These are phyloP conservation scores for Hozukius guyotensis DNA, from an alignment of 2,797 vertebrate genomes.

Conservation along the genomic window DNA sequence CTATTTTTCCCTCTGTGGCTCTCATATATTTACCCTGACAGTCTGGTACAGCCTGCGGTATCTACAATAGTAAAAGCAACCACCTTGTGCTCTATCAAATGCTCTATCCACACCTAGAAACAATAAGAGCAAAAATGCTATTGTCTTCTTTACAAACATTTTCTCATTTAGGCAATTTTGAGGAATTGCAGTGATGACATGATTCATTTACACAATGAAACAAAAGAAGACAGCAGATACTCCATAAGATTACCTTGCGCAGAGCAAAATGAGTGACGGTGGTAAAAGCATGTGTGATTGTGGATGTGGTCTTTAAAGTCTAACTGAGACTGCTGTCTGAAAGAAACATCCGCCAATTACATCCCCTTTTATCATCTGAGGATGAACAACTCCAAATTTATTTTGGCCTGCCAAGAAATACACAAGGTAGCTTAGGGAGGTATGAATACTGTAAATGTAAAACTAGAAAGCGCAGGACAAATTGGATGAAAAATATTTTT, in stretches of 20 bases:
- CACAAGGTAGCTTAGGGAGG: background rate
- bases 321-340: conserved; percentile 37
- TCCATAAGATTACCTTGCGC: conserved; percentile 29
- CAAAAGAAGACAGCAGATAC: conserved; percentile 46
- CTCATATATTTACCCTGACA: conserved; percentile 20
- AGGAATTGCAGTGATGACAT: conserved; percentile 6
- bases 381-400: conserved; percentile 6
- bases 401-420: background rate
- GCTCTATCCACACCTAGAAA: background rate
- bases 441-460: background rate
- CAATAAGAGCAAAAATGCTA: background rate
- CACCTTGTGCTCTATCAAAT: background rate
- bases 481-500: background rate
- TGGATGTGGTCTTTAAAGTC: conserved; percentile 31
- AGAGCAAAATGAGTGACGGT: conserved; percentile 9
- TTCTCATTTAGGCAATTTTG: conserved; percentile 8
- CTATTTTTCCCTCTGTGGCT: conserved; percentile 25
- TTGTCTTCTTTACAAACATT: conserved; percentile 4
- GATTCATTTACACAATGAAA: conserved; percentile 53
- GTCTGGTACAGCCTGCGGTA: background rate
- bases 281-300: conserved; percentile 23
- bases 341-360: conserved; percentile 21
- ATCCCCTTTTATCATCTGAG: background rate
- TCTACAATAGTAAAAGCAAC: background rate
- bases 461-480: background rate